phyloP scores from a whole-genome alignment of 2,797 vertebrate genomes.

The Malacoraja senta region DNA sequence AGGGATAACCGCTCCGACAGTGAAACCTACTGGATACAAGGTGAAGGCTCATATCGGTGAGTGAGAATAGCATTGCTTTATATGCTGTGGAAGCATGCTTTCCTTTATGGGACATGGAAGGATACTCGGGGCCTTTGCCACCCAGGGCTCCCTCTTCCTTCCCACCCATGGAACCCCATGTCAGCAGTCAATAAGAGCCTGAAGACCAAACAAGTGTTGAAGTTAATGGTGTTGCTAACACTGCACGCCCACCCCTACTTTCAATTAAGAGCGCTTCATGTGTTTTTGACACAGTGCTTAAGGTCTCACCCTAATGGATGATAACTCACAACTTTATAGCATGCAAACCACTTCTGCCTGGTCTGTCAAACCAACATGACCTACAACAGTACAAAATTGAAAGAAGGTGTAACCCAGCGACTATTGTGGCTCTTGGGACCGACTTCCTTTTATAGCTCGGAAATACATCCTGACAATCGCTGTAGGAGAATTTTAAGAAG shows the following conservation, averaged over 20 bases:
- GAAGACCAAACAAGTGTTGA: not conserved
- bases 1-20: not conserved
- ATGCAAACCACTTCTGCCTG: not conserved
- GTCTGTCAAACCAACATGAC: not conserved
- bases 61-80: not conserved
- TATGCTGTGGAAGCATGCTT: not conserved
- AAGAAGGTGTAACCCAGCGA: slow-evolving; percentile 18
- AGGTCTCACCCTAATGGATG: not conserved
- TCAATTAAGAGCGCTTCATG: not conserved
- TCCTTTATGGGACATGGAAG: not conserved
- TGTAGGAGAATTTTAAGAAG: not conserved
- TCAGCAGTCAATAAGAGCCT: not conserved
- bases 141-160: not conserved
- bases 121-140: not conserved
- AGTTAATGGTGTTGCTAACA: not conserved
- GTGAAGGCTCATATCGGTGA: not conserved
- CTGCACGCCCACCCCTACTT: not conserved
- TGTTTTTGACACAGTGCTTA: not conserved
- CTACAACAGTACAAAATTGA: slow-evolving; percentile 20
- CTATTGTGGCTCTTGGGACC: slow-evolving; percentile 3
- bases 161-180: not conserved
- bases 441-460: not conserved
- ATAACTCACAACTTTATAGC: not conserved
- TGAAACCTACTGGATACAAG: not conserved
- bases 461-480: not conserved